phyloP scores from a whole-genome alignment of 2,888 invertebrate genomes.

The Xestoiulus laeticollis region DNA sequence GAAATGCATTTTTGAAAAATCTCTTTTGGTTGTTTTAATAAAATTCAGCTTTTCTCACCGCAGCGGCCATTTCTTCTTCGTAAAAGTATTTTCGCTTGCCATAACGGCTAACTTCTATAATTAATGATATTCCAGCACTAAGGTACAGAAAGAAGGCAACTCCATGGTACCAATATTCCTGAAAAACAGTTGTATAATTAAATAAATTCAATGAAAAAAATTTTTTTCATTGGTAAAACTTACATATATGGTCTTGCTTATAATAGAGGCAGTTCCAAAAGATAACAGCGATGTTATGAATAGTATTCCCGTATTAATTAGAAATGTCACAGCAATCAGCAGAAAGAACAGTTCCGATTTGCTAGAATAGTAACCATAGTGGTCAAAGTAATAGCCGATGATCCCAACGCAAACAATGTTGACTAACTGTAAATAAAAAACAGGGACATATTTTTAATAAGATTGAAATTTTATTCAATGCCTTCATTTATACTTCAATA shows the following conservation, averaged over 20 bases:
- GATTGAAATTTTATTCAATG: neutral
- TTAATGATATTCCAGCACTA: conserved; percentile 74
- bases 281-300: conserved; percentile 17
- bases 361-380: neutral
- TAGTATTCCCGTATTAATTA: conserved; percentile 17
- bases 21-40: too few relatives aligned
- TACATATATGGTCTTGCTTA: conserved; percentile 20
- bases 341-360: conserved; percentile 44
- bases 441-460: neutral
- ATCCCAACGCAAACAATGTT: conserved; percentile 49
- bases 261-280: conserved; percentile 27
- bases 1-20: neutral
- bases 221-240: neutral
- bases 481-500: too few relatives aligned
- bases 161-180: conserved; percentile 86
- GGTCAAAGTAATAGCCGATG: conserved; percentile 12
- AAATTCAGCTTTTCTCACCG: too few relatives aligned
- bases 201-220: neutral
- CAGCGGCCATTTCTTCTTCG: conserved; percentile 68
- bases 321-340: conserved; percentile 49
- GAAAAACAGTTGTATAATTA: conserved; percentile 61
- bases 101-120: conserved; percentile 70
- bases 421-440: conserved; percentile 43
- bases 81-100: conserved; percentile 65
- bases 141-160: conserved; percentile 78